phyloP scores from a whole-genome alignment of 35 echinoderm and acorn worm species.

The Apostichopus californicus region DNA sequence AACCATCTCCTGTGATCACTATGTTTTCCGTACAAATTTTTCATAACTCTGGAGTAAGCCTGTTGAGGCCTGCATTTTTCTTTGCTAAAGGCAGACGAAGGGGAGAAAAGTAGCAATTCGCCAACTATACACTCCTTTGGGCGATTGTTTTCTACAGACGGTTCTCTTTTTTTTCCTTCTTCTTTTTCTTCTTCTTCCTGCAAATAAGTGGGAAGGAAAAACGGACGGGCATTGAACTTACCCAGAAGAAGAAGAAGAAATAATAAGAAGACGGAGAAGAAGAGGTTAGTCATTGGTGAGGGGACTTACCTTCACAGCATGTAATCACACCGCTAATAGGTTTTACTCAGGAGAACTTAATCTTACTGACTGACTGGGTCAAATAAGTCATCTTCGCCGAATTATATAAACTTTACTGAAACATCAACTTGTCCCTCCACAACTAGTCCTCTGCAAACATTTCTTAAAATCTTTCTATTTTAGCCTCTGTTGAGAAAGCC shows the following conservation, averaged over 20 bases:
- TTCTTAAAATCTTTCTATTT: constrained; percentile 1
- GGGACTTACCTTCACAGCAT: constrained; percentile 47
- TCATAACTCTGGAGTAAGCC: constrained; percentile 47
- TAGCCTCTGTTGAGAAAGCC: neutral
- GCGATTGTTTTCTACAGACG: neutral
- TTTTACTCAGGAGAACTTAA: neutral
- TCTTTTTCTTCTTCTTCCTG: neutral
- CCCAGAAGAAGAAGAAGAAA: neutral
- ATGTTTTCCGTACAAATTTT: constrained; percentile 51
- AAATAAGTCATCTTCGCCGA: neutral
- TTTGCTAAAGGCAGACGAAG: constrained; percentile 47
- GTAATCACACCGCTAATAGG: constrained; percentile 39
- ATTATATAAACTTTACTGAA: neutral
- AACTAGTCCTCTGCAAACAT: neutral
- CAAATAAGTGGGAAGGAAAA: constrained; percentile 26
- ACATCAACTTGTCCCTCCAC: neutral
- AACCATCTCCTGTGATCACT: constrained; percentile 29
- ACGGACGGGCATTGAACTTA: constrained; percentile 52
- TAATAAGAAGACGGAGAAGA: neutral
- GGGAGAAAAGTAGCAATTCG: constrained; percentile 53
- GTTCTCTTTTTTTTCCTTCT: neutral
- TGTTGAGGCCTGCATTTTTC: constrained; percentile 41
- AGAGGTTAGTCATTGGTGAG: constrained; percentile 47
- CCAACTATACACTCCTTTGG: neutral
- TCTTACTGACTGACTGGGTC: constrained; percentile 36